Evolutionary conservation across 2,797 vertebrate species (phyloP).

Genomic region (Gambelia wislizenii): DNA sequence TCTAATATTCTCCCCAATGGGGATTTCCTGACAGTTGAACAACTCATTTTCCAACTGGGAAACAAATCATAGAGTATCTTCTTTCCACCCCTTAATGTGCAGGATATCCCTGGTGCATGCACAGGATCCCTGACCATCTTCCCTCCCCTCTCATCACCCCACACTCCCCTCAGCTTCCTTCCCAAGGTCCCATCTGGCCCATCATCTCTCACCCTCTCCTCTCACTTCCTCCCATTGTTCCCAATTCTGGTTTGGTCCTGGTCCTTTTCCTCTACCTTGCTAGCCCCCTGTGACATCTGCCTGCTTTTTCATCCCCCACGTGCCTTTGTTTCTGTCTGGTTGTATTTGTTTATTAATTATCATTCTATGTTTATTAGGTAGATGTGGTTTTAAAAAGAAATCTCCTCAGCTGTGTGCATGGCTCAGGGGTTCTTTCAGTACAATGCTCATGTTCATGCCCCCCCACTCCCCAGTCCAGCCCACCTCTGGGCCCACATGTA

Average conservation of each 20-base stretch:
- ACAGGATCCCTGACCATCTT: no score
- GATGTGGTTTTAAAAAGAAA: background rate
- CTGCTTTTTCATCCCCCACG: background rate
- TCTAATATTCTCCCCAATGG: no score
- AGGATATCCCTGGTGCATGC: no score
- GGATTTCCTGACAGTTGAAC: no score
- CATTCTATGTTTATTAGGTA: background rate
- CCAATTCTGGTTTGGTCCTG: background rate
- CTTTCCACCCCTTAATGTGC: no score
- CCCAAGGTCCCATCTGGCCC: background rate
- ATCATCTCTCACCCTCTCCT: background rate
- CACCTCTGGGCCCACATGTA: background rate
- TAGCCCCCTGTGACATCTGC: rapidly evolving
- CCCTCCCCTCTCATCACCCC: no score
- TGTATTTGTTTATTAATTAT: background rate
- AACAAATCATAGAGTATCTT: no score
- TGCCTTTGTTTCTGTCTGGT: background rate
- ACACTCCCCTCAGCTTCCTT: no score
- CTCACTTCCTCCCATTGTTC: no score
- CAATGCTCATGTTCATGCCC: no score
- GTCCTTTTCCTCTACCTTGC: rapidly evolving
- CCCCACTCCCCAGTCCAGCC: no score
- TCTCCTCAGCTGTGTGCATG: background rate
- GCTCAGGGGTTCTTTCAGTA: background rate
- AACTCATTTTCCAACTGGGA: no score